Evolutionary conservation across 1,140 invertebrate species (phyloP), one percentile per base, ranked within the genome.

Genomic region (Drosophila truncata): DNA sequence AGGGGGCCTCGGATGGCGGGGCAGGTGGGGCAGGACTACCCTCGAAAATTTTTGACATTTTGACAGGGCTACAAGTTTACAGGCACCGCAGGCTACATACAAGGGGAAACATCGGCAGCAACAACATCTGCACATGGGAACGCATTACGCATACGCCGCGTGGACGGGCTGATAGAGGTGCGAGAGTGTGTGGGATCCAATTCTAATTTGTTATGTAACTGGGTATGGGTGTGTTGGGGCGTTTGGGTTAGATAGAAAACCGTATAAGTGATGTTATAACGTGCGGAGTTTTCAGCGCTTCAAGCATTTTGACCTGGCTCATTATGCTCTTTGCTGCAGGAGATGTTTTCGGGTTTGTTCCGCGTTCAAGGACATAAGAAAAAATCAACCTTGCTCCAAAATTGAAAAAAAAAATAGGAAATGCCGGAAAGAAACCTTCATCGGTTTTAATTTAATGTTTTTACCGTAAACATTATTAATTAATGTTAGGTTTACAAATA

Each of bases 11-110:
- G 60, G 44, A 39, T 64, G 52, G 39, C 71, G 49, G 31, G 50
- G 33, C 33, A 23, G 52, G 31, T 14, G 31, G 18, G 29, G 25
- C 49, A 33, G 29, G 55, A 74, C 67, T 74, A 76, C 60, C 70
- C 71, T 70, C 47, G 62, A 72, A 77, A 49, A 84, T 81, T 80
- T 88, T 87, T 87, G 83, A 87, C 84, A 87, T 87, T 87, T 87
- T 87, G 84, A 80, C 80, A 80, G 70, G 75, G 44, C 54, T 61
- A 67, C 54, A 86, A 86, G 70, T 80, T 88, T 83, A 83, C 70
- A 77, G 80, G 80, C 62, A 50, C 59, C 60, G 58, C 76, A 69
- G 64, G 65, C 60, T 57, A 70, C 41, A 35, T 44, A 70, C 41
- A 35, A 64, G 69, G 31, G 71, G 42, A 54, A 55, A 29, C 46